These are phyloP conservation scores for Orchesella cincta DNA, from an alignment of 1,140 invertebrate genomes.

Conservation along the genomic window DNA sequence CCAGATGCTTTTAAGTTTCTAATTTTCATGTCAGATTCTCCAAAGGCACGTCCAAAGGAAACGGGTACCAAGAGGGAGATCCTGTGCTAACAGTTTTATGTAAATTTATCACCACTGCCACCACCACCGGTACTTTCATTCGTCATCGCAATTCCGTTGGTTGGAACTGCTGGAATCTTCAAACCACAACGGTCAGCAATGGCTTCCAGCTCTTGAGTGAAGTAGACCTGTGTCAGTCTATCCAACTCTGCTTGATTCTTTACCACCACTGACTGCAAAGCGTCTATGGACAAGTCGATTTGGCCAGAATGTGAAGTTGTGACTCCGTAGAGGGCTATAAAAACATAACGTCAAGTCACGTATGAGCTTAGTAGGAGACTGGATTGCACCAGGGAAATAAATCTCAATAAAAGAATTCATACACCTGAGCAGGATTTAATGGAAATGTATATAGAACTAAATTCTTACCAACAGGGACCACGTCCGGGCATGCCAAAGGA, in stretches of 20 bases:
- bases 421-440: too few species aligned
- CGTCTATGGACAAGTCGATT: constrained; percentile 34
- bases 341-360: too few species aligned
- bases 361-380: too few species aligned
- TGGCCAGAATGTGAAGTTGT: constrained; percentile 31
- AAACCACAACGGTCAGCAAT: background rate
- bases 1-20: too few species aligned
- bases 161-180: background rate
- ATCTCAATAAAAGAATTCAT: background rate
- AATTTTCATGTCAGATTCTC: too few species aligned
- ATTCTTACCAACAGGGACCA: constrained; percentile 16
- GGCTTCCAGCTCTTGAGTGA: constrained; percentile 5
- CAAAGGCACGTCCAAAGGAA: background rate
- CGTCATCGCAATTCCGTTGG: too few species aligned
- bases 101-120: constrained; percentile 18
- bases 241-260: constrained; percentile 15
- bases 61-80: constrained; percentile 3
- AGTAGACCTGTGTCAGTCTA: constrained; percentile 31
- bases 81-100: background rate
- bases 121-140: too few species aligned
- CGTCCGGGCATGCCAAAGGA: constrained; percentile 23
- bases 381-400: background rate
- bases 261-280: background rate
- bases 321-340: constrained; percentile 33
- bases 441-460: too few species aligned